These are phyloP conservation scores for Synaphobranchus kaupii DNA, from an alignment of 2,797 vertebrate species.

Conservation along the genomic window DNA sequence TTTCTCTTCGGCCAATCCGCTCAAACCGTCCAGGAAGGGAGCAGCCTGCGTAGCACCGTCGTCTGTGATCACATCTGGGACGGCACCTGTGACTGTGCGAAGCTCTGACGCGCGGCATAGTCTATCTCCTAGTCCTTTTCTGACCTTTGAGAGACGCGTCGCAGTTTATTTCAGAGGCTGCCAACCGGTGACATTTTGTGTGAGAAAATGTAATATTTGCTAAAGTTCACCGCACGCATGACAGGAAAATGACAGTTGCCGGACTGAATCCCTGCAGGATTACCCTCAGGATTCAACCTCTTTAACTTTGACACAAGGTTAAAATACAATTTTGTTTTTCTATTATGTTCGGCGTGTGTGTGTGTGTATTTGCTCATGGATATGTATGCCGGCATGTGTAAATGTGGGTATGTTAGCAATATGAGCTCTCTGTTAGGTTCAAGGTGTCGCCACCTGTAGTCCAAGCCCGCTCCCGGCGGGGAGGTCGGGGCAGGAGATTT, in stretches of 20 bases:
- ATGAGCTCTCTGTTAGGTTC: neutral
- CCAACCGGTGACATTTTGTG: neutral
- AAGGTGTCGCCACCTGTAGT: neutral
- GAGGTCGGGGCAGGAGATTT: neutral
- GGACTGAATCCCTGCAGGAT: neutral
- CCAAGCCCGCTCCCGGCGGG: neutral
- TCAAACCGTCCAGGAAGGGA: neutral
- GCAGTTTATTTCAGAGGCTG: neutral
- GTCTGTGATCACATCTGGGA: neutral
- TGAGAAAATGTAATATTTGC: neutral
- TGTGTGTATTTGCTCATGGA: neutral
- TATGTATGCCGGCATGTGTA: neutral
- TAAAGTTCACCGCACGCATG: neutral
- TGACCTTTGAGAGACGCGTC: neutral
- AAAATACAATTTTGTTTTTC: neutral
- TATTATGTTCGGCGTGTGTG: neutral
- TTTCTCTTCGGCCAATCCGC: neutral
- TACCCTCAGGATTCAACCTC: neutral
- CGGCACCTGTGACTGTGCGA: neutral
- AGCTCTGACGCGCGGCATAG: neutral
- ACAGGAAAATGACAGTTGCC: neutral
- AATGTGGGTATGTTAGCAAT: neutral
- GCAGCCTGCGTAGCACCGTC: neutral
- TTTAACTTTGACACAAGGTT: neutral
- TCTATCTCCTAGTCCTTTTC: neutral